Evolutionary conservation across 35 echinoderm and acorn worm genomes (phyloP), one percentile per base, ranked within the genome.

Genomic region (Apostichopus parvimensis): DNA sequence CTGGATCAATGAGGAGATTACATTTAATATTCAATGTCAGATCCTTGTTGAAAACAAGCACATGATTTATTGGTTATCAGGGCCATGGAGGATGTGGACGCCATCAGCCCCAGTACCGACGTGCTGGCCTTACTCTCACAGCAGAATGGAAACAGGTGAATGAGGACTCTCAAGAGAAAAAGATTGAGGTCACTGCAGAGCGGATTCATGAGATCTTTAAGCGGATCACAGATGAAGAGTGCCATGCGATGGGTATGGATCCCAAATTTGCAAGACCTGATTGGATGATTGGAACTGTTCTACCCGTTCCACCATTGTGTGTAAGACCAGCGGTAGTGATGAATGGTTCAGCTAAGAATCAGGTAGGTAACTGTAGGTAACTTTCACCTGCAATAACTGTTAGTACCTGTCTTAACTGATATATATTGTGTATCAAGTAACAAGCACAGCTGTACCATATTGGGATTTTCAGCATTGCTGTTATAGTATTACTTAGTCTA

Each of bases 101-200:
- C 6, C 95, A 95, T 53, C 96, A 98, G 77, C 96, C 96, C 7
- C 83, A 92, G 83, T 96, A 96, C 87, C 86, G 97, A 10, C 90
- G 97, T 66, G 87, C 13, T 14, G 97, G 97, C 45, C 90, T 98
- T 22, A 93, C 94, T 87, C 68, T 98, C 15, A 94, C 93, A 4
- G 97, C 94, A 52, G 97, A 98, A 72, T 98, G 97, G 97, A 98
- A 96, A 59, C 94, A 98, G 53, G 94, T 94, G 77, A 98, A 96
- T 55, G 97, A 98, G 77, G 97, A 98, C 77, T 93, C 94, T 22
- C 94, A 98, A 62, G 97, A 98, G 86, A 94, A 94, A 79, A 98
- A 98, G 93, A 98, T 98, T 26, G 80, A 73, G 13, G 90, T 98
- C n/a, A 95, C 97, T 15, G 97, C 97, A 0, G 97, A 98, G 61